Base-by-base conservation (phyloP, 2,888 invertebrate genomes). In the Parochlus steinenii region DNA sequence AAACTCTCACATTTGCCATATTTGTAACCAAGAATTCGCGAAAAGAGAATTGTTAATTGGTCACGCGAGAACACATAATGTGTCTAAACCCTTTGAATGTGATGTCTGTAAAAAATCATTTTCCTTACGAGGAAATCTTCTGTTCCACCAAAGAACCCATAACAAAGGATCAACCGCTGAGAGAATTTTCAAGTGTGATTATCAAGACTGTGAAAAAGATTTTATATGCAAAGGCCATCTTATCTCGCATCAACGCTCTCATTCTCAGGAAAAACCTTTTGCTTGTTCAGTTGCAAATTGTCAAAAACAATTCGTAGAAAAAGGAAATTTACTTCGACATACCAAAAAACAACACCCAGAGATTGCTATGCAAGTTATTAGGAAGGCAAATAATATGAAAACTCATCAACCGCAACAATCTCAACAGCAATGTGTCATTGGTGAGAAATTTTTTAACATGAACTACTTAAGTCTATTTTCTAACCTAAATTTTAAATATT, bases 111-210 rank as follows among this genome's bases (percentile, higher is more conserved):
- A 85, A 49, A 85, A 82, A 54, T 79, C 81, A 32, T 85, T 85
- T 62, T 82, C 82, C 1, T 60, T 83, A 31, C 83, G 82, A 61
- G 82, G 79, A 38, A 83, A 85, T 52, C 61, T 85, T 30, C 64
- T 86, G 43, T 85, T 85, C 64, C 85, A 86, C 55, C 80, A 82
- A 59, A 69, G 85, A 39, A 83, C 85, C 43, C 85, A 86, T 58
- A 79, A 78, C 48, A 83, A 83, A 53, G 67, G 69, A 20, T 68
- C 67, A 44, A 68, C 67, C 42, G 70, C 68, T 40, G 69, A 71
- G 44, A 62, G 74, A 38, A 72, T 71, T 3, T 82, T 78, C 58
- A 66, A 76, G 35, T 85, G 85, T 51, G 83, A 83, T 47, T n/a
- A n/a, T n/a, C n/a, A n/a, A n/a, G 62, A 85, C 35, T 85, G 85